These are phyloP conservation scores for Tetramorium simillimum DNA, from an alignment of 1,140 invertebrate species.

Conservation along the genomic window DNA sequence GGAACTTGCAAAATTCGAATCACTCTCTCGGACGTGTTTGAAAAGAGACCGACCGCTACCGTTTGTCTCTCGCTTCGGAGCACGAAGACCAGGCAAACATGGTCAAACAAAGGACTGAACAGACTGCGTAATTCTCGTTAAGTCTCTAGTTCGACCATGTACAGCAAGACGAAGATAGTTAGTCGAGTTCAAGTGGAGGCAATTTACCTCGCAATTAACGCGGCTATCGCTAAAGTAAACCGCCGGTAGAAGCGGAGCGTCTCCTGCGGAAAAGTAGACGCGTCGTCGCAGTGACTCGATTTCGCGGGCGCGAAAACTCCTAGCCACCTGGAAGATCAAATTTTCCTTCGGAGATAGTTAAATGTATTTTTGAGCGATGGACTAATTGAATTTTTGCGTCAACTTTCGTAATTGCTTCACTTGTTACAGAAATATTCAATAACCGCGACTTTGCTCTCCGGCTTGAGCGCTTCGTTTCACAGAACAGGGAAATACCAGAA, in stretches of 20 bases:
- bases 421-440: constrained; percentile 37
- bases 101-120: constrained; percentile 5
- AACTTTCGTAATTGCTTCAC: constrained; percentile 35
- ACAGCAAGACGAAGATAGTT: neutral
- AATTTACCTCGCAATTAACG: constrained; percentile 45
- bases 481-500: neutral
- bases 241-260: neutral
- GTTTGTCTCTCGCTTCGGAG: constrained; percentile 8
- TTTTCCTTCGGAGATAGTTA: constrained; percentile 23
- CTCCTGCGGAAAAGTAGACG: neutral
- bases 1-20: constrained; percentile 31
- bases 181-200: neutral
- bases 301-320: neutral
- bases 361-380: constrained; percentile 20
- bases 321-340: neutral
- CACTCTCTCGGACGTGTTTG: neutral
- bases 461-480: neutral
- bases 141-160: neutral
- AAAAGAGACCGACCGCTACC: constrained; percentile 7
- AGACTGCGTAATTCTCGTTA: constrained; percentile 26
- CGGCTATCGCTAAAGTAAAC: neutral
- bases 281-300: neutral
- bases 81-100: neutral
- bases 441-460: neutral
- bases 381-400: constrained; percentile 22